A percentile compares a stretch with the other conserved stretches of the same genome.
phyloP scores from a whole-genome alignment of 2,113 vertebrate species.

The Etheostoma cragini region DNA sequence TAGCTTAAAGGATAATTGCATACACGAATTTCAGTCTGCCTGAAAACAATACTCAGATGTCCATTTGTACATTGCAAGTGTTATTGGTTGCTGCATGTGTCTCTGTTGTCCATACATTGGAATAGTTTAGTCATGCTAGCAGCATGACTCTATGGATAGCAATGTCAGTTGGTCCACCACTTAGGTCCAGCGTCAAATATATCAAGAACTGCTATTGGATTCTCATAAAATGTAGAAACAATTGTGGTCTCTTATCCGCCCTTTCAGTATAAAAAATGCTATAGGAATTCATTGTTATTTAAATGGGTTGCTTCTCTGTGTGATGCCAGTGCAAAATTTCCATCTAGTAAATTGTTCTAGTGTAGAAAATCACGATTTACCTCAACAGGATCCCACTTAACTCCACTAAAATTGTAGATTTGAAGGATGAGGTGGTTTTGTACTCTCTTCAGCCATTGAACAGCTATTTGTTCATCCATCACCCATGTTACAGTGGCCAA shows the following conservation, averaged over 20 bases:
- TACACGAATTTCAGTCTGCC: not conserved
- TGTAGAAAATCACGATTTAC: slow-evolving; percentile 50
- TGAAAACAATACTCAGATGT: not conserved
- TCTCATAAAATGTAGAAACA: not conserved
- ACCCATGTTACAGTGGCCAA: slow-evolving; percentile 93
- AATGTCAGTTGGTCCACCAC: not conserved
- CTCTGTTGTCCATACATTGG: too few species aligned
- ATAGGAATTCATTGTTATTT: not conserved
- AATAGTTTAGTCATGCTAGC: not conserved
- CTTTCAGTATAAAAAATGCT: not conserved
- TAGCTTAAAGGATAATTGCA: not conserved
- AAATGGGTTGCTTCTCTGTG: not conserved
- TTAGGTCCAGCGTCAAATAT: not conserved
- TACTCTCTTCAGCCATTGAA: slow-evolving; percentile 93
- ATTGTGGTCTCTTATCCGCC: not conserved
- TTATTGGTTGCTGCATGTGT: not conserved
- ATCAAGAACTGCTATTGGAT: not conserved
- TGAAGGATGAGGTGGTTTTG: slow-evolving; percentile 90
- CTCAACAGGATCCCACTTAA: slow-evolving; percentile 57
- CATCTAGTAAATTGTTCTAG: not conserved
- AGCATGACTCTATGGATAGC: too few species aligned
- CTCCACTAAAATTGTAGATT: slow-evolving; percentile 83
- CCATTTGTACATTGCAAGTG: not conserved
- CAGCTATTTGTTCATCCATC: slow-evolving; percentile 86
- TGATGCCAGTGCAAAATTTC: not conserved